Conservation (phyloP, 2,888 invertebrate genomes). For the Hipparchia semele region DNA sequence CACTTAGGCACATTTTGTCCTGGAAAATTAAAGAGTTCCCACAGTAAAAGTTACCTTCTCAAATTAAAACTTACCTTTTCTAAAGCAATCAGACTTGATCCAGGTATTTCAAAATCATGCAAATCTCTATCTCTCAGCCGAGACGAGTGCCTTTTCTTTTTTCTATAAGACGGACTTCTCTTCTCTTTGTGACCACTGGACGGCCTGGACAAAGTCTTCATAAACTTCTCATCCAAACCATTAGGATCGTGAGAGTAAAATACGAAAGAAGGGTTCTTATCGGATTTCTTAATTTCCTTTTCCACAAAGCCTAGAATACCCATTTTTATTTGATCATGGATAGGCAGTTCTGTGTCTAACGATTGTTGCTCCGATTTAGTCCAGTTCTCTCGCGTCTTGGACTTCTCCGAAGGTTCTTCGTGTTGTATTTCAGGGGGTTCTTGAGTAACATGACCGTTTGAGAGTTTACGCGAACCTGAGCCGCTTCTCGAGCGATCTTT, state of each 20-base stretch:
- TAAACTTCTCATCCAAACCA: conserved; percentile 73
- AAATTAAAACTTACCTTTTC: conserved; percentile 60
- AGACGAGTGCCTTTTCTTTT: conserved; percentile 76
- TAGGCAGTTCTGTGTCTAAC: conserved; percentile 82
- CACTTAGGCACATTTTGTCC: too few relatives aligned
- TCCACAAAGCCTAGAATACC: conserved; percentile 79
- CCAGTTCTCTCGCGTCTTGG: conserved; percentile 73
- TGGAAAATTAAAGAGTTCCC: too few relatives aligned
- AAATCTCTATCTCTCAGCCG: conserved; percentile 72
- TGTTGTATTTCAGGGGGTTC: conserved; percentile 45
- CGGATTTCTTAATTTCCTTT: conserved; percentile 78
- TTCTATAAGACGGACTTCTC: conserved; percentile 74
- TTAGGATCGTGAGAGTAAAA: conserved; percentile 80
- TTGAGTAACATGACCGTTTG: conserved; percentile 63
- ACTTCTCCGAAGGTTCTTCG: conserved; percentile 58
- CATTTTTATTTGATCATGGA: conserved; percentile 82
- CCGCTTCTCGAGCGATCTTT: conserved; percentile 63
- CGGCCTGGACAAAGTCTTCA: conserved; percentile 72
- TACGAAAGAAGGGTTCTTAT: conserved; percentile 76
- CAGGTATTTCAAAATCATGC: conserved; percentile 78
- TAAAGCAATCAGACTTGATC: conserved; percentile 78
- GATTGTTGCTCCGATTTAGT: conserved; percentile 80
- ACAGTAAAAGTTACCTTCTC: too few relatives aligned
- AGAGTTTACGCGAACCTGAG: conserved; percentile 68
- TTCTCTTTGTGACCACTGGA: conserved; percentile 79